Conservation (phyloP, 2,113 vertebrate species). For the Mesitornis unicolor region DNA sequence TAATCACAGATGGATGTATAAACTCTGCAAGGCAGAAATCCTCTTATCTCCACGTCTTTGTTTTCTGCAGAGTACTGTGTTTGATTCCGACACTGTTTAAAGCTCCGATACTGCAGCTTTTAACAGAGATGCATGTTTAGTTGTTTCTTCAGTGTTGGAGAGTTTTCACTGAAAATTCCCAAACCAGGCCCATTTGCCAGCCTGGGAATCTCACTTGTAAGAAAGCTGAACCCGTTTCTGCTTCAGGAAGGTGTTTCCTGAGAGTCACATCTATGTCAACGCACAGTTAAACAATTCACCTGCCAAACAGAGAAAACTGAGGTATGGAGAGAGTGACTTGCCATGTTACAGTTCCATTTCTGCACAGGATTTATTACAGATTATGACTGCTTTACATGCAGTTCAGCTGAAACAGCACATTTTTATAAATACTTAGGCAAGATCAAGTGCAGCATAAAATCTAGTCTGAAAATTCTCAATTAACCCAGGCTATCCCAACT, state of each 20-base stretch:
- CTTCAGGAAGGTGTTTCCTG: neutral
- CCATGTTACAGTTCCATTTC: neutral
- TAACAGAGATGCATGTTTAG: neutral
- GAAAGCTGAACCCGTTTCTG: neutral
- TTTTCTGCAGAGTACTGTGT: neutral
- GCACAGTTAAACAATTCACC: neutral
- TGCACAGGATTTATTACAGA: neutral
- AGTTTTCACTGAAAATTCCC: neutral
- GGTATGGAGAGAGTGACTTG: neutral
- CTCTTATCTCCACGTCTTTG: constrained; percentile 49
- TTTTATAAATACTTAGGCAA: neutral
- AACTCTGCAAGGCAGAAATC: constrained; percentile 48
- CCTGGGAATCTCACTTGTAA: neutral
- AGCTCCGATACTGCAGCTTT: neutral
- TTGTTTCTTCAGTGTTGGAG: neutral
- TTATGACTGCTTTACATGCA: neutral
- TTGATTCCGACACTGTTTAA: neutral
- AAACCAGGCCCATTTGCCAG: neutral
- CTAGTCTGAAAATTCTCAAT: neutral
- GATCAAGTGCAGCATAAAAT: neutral
- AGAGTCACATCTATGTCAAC: neutral
- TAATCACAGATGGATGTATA: constrained; percentile 46
- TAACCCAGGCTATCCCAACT: neutral
- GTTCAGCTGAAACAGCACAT: neutral
- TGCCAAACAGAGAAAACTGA: neutral